Evolutionary conservation across 2,888 invertebrate species (phyloP).

Genomic region (Oscheius sp.): DNA sequence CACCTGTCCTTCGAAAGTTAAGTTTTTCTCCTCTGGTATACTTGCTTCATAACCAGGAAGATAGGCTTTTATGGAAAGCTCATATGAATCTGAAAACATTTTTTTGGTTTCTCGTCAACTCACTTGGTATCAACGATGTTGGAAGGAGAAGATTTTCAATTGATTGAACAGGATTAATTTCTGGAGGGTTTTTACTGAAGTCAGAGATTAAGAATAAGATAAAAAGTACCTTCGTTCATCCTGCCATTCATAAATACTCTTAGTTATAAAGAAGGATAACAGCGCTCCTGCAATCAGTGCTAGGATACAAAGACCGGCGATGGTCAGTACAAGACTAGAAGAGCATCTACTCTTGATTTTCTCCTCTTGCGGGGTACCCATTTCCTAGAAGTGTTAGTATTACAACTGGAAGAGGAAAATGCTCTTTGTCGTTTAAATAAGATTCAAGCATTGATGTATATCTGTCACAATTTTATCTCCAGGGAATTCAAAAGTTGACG

Average conservation of each 20-base stretch:
- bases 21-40: constrained; percentile 45
- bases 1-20: constrained; percentile 64
- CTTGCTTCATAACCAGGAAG: constrained; percentile 64
- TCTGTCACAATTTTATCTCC: constrained; percentile 12
- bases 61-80: constrained; percentile 61
- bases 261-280: constrained; percentile 15
- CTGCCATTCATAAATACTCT: neutral
- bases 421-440: neutral
- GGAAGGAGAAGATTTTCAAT: constrained; percentile 15
- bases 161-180: neutral
- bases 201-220: neutral
- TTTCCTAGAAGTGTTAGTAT: constrained; percentile 5
- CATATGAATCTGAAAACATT: constrained; percentile 50
- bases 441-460: neutral
- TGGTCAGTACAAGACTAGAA: neutral
- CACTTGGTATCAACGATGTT: constrained; percentile 2
- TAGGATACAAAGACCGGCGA: neutral
- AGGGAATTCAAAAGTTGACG: constrained; percentile 2
- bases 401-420: constrained; percentile 1
- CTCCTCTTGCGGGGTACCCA: constrained; percentile 21
- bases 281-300: neutral
- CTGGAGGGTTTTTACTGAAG: neutral
- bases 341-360: neutral
- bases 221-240: neutral
- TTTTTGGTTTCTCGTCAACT: neutral